Percentiles rank a stretch among this genome's conserved stretches.
phyloP scores from a whole-genome alignment of 1,140 invertebrate genomes.

The Nylanderia fulva region DNA sequence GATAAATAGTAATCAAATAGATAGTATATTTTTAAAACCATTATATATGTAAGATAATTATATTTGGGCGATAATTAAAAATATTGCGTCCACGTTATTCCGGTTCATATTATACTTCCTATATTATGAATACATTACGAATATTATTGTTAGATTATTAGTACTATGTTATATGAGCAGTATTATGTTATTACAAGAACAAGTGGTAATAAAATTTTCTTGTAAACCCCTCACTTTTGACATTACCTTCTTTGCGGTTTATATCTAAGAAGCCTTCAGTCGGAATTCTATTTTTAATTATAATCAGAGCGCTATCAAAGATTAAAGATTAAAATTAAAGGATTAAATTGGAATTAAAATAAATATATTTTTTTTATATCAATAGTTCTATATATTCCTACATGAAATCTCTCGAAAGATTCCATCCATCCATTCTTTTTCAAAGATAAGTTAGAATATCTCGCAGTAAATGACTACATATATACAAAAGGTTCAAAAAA shows the following conservation, averaged over 20 bases:
- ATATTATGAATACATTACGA: constrained; percentile 56
- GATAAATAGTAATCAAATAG: neutral
- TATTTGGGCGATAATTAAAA: constrained; percentile 53
- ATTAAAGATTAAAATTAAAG: neutral
- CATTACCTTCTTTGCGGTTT: constrained; percentile 66
- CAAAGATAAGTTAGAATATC: neutral
- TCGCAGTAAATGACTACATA: neutral
- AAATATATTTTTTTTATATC: constrained; percentile 1
- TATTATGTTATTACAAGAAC: constrained; percentile 68
- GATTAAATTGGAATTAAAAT: constrained; percentile 4
- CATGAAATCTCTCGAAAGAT: neutral
- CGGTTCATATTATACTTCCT: constrained; percentile 39
- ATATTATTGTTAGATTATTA: constrained; percentile 57
- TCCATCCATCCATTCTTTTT: neutral
- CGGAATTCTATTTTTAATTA: neutral
- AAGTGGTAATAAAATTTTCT: constrained; percentile 70
- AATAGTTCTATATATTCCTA: neutral
- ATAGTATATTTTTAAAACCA: constrained; percentile 67
- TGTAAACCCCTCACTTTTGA: constrained; percentile 59
- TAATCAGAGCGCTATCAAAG: neutral
- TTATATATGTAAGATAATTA: constrained; percentile 37
- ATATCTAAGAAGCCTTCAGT: constrained; percentile 47
- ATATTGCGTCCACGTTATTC: constrained; percentile 51
- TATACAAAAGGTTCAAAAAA: neutral
- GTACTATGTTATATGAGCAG: constrained; percentile 49